A percentile compares a stretch with the other conserved stretches of the same genome.
Evolutionary conservation across 53 echinoderm and acorn worm genomes (phyloP).

Genomic region (Echinarachnius parma): DNA sequence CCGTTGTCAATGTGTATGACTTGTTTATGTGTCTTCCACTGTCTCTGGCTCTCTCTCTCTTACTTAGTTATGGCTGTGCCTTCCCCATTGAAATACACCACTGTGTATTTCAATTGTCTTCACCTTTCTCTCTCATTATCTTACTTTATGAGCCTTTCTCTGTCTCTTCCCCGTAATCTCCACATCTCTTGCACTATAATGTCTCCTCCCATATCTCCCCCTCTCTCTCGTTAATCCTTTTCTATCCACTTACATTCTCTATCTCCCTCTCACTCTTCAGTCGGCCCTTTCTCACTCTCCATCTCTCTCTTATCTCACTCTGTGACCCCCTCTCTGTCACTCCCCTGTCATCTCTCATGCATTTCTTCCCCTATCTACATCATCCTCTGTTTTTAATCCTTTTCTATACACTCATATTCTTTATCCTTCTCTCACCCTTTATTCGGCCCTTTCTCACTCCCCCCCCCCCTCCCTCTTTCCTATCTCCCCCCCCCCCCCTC

Average conservation of each 20-base stretch:
- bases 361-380: neutral
- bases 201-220: neutral
- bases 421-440: no score
- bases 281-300: neutral
- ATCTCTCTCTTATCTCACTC: neutral
- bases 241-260: neutral
- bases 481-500: neutral
- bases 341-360: neutral
- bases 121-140: neutral
- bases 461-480: neutral
- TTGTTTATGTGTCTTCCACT: neutral
- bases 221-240: neutral
- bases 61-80: no score
- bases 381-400: neutral
- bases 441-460: neutral
- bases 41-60: neutral
- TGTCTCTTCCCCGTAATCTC: neutral
- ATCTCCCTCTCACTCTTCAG: no score
- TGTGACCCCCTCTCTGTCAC: neutral
- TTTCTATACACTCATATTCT: no score
- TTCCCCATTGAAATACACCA: no score
- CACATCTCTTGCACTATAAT: no score
- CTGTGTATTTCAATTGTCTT: neutral
- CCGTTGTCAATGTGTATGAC: neutral
- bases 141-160: neutral